Percentiles rank a stretch among this genome's conserved stretches.
Evolutionary conservation across 1,140 invertebrate genomes (phyloP).

Genomic region (Steinernema khuongi): DNA sequence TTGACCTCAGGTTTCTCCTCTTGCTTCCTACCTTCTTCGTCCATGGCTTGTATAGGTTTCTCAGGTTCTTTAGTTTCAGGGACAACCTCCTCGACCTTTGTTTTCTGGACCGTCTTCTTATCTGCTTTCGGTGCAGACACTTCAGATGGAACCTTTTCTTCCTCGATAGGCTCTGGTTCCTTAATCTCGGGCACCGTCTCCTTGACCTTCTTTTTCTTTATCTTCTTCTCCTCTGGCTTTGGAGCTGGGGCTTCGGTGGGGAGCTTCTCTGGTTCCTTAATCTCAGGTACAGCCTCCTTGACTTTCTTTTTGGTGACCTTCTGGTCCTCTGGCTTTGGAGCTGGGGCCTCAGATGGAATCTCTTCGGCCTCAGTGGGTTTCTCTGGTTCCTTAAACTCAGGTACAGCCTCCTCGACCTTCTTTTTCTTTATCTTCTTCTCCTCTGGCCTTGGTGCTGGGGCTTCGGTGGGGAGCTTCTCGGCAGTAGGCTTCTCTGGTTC

Average conservation of each 20-base stretch:
- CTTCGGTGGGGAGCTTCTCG: constrained; percentile 19
- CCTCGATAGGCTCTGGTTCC: constrained; percentile 18
- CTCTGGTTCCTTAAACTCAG: constrained; percentile 17
- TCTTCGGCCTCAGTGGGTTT: constrained; percentile 24
- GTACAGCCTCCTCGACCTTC: constrained; percentile 2
- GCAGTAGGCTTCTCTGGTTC: background rate
- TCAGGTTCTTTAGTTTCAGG: background rate
- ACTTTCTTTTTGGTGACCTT: constrained; percentile 16
- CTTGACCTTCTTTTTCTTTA: constrained; percentile 18
- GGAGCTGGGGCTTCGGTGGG: background rate
- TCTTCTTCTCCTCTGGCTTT: constrained; percentile 10
- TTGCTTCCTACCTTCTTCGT: constrained; percentile 9
- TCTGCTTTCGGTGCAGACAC: background rate
- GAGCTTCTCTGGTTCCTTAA: background rate
- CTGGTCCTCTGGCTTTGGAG: background rate
- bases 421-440: constrained; percentile 18
- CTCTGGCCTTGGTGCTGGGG: constrained; percentile 14
- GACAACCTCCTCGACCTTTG: background rate
- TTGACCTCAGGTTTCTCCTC: background rate
- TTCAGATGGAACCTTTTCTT: constrained; percentile 6
- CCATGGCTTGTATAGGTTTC: background rate
- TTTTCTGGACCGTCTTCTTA: background rate
- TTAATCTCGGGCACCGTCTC: background rate
- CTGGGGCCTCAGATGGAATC: no score
- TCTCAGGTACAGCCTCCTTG: background rate